Base-by-base conservation (phyloP, 2,888 invertebrate species). In the Pachydiplax longipennis region DNA sequence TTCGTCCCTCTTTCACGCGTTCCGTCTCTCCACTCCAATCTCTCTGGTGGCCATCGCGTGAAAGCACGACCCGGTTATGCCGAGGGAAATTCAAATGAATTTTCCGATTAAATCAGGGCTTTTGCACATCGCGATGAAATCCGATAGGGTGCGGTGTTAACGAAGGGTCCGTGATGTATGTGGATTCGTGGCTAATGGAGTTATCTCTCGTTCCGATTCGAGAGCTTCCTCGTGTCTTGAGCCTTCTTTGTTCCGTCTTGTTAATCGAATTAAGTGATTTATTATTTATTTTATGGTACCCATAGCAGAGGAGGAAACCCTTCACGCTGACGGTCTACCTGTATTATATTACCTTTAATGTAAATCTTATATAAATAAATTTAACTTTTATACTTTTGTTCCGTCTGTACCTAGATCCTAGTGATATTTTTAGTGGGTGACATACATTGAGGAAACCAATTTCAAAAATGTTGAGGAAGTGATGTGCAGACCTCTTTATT, bases 61-160 rank as follows among this genome's bases (percentile, higher is more conserved):
- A 31, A 31, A 65, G 65, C 65, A n/a, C n/a, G n/a, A 65, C n/a
- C 53, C 15, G 25, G 53, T 35, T 31, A 58, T 5, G 53, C 22
- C 25, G 48, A 15, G 83, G 53, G n/a, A 25, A 82, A 53, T 58
- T 83, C 15, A 83, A 83, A 83, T 58, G 25, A 48, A 58, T 83
- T 83, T 58, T 83, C 83, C 35, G 83, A 83, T 83, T 83, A 83
- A 83, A 83, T 53, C 83, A 31, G 35, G 58, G 83, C 31, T 25
- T 31, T 25, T 31, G 73, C n/a, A 22, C 61, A 18, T 8, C 10
- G 10, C 58, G 58, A 35, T 6, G 83, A 58, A 87, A 87, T 87
- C 87, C 58, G 87, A 87, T 87, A 25, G 87, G 87, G 37, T 58
- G 37, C 40, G 61, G 87, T 87, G 87, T 87, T 87, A 87, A 87